Conservation (phyloP, 2,888 invertebrate species). For the Nemoura dubitans region DNA sequence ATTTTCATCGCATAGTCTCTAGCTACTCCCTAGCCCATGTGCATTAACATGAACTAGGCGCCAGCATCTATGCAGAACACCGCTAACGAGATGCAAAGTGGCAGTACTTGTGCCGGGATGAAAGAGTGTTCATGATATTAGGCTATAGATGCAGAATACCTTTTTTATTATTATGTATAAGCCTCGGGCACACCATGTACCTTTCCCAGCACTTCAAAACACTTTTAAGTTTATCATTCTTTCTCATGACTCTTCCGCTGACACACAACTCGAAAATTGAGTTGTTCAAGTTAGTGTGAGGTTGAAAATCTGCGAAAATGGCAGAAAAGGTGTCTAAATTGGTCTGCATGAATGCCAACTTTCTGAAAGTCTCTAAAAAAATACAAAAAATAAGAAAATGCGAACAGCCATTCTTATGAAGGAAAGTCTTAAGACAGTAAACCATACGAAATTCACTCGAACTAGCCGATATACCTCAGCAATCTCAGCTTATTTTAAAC, state of each 20-base stretch:
- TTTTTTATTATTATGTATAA: conserved; percentile 3
- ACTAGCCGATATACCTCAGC: too few relatives aligned
- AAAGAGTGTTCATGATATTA: background rate
- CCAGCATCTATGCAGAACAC: background rate
- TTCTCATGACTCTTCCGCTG: background rate
- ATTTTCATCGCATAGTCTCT: background rate
- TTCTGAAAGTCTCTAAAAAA: too few relatives aligned
- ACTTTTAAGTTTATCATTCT: conserved; percentile 4
- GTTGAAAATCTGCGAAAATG: background rate
- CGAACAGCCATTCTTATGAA: background rate
- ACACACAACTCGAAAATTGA: background rate
- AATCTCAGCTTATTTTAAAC: too few relatives aligned
- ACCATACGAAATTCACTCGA: too few relatives aligned
- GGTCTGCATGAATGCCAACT: too few relatives aligned
- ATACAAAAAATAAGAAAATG: too few relatives aligned
- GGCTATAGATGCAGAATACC: background rate
- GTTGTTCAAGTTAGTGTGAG: background rate
- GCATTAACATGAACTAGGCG: background rate
- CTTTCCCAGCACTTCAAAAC: background rate
- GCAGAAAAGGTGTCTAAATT: background rate
- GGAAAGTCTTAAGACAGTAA: too few relatives aligned
- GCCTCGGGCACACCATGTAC: background rate
- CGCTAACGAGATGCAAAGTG: background rate
- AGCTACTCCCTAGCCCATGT: background rate
- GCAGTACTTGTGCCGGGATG: background rate